These are phyloP conservation scores for Oryzias woworae DNA, from an alignment of 2,113 vertebrate genomes.

Conservation along the genomic window DNA sequence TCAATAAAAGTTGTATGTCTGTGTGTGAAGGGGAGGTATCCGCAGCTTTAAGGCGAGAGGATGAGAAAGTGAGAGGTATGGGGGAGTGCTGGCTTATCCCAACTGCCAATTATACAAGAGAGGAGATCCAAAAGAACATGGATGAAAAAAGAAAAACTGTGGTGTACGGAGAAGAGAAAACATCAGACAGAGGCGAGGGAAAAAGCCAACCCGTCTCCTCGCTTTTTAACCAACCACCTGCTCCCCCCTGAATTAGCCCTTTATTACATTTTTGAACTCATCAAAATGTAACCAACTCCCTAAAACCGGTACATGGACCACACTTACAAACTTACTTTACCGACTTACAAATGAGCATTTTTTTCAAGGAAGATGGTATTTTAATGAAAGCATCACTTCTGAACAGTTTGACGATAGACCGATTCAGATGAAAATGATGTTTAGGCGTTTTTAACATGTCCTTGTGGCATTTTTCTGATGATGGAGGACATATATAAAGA, in stretches of 20 bases:
- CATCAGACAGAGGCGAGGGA: conserved; percentile 53
- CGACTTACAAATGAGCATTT: no score
- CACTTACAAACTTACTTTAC: no score
- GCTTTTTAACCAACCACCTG: conserved; percentile 65
- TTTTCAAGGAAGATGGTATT: no score
- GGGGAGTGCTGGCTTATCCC: conserved; percentile 37
- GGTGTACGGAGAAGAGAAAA: conserved; percentile 36
- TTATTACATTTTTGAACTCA: conserved; percentile 66
- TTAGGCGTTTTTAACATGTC: no score
- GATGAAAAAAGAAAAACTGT: conserved; percentile 36
- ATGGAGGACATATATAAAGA: no score
- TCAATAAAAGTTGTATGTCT: conserved; percentile 43
- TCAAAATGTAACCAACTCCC: conserved; percentile 67
- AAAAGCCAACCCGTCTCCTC: conserved; percentile 32
- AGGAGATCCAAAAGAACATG: conserved; percentile 28
- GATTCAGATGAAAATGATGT: no score
- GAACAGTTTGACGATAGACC: no score
- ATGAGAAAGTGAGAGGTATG: conserved; percentile 16
- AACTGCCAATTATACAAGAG: conserved; percentile 61
- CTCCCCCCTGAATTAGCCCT: conserved; percentile 70
- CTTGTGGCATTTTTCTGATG: no score
- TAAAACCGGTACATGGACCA: conserved; percentile 41
- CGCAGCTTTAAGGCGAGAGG: conserved; percentile 33
- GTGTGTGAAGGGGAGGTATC: not conserved
- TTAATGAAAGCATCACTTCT: no score